Evolutionary conservation across 2,888 invertebrate species (phyloP).

Genomic region (Seira sanloemensis): DNA sequence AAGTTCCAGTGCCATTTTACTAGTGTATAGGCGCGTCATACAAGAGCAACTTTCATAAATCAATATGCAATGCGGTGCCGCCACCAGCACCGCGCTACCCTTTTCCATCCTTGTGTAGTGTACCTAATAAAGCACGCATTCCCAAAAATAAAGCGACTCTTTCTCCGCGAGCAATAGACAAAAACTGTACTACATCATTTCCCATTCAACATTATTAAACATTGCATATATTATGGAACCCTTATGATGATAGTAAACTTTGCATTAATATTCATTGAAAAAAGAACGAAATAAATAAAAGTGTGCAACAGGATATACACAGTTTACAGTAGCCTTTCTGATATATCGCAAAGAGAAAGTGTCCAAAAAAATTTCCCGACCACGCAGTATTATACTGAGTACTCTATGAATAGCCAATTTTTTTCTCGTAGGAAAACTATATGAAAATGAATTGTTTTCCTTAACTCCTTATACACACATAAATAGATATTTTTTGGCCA

Average conservation of each 20-base stretch:
- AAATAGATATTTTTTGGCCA: neutral
- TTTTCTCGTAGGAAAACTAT: neutral
- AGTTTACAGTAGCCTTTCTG: too few relatives aligned
- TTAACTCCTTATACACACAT: neutral
- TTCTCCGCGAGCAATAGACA: neutral
- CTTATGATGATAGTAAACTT: neutral
- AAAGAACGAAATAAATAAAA: neutral
- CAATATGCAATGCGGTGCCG: conserved; percentile 10
- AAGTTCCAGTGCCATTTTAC: neutral
- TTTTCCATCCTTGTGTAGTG: too few relatives aligned
- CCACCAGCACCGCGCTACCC: neutral
- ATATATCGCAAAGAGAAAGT: too few relatives aligned
- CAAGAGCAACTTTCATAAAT: conserved; percentile 19
- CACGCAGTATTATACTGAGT: too few relatives aligned
- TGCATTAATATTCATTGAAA: neutral
- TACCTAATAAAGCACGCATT: neutral
- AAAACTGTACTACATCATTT: neutral
- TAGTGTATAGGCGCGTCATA: neutral
- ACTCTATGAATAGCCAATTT: too few relatives aligned
- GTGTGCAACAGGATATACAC: neutral
- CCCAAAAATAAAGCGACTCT: neutral
- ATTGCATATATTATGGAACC: neutral
- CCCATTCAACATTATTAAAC: neutral
- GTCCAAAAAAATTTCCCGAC: too few relatives aligned
- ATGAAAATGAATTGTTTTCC: neutral